Conservation (phyloP, 2,888 invertebrate genomes). For the Drosophila atroscutellata region DNA sequence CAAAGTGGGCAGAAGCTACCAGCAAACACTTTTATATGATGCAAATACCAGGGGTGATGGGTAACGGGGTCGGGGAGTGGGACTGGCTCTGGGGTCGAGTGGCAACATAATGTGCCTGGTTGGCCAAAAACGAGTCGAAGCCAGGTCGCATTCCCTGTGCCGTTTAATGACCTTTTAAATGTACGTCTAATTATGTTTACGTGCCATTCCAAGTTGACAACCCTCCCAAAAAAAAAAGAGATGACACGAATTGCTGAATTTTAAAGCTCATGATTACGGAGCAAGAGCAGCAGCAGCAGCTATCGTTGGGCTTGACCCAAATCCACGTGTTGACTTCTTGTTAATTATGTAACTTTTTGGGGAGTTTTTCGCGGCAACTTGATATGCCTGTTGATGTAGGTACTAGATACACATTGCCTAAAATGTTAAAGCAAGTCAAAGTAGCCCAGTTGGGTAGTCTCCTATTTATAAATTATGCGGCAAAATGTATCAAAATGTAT, state of each 20-base stretch:
- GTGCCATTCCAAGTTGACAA: conserved; percentile 60
- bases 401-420: conserved; percentile 34
- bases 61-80: conserved; percentile 14
- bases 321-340: conserved; percentile 69
- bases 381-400: conserved; percentile 39
- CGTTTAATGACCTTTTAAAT: conserved; percentile 78
- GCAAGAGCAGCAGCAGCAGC: neutral
- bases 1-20: conserved; percentile 23
- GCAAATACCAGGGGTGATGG: conserved; percentile 55
- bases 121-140: conserved; percentile 24
- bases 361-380: conserved; percentile 42
- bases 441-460: neutral
- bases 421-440: conserved; percentile 50
- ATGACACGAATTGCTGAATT: conserved; percentile 60
- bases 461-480: conserved; percentile 23
- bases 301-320: conserved; percentile 42
- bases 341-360: conserved; percentile 72
- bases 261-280: conserved; percentile 46
- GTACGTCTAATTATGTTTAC: conserved; percentile 78
- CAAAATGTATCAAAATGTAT: conserved; percentile 8
- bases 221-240: conserved; percentile 29
- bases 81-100: conserved; percentile 49
- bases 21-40: conserved; percentile 57
- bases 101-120: conserved; percentile 47
- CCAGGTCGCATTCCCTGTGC: conserved; percentile 36